A percentile compares a stretch with the other conserved stretches of the same genome.
Conservation (phyloP, 2,888 invertebrate species). For the Acronicta alni region DNA sequence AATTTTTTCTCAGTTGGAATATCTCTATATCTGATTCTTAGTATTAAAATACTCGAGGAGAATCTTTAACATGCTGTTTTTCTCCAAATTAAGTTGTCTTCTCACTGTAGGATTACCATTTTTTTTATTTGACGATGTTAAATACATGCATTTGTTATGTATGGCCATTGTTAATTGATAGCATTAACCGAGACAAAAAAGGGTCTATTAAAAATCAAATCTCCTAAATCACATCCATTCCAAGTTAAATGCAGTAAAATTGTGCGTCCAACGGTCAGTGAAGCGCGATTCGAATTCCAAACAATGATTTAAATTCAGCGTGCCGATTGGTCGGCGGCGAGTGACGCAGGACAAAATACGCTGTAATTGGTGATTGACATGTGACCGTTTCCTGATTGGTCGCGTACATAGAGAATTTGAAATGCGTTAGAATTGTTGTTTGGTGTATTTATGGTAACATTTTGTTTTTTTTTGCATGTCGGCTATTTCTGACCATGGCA, state of each 20-base stretch:
- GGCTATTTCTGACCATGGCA: too few relatives aligned
- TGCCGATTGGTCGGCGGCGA: conserved; percentile 75
- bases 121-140: too few relatives aligned
- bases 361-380: conserved; percentile 87
- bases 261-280: conserved; percentile 35
- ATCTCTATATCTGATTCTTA: too few relatives aligned
- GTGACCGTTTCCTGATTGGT: conserved; percentile 84
- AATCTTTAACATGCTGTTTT: too few relatives aligned
- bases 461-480: background rate
- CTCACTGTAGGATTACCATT: too few relatives aligned
- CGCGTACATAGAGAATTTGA: conserved; percentile 60
- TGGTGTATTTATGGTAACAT: background rate
- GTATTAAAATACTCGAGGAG: too few relatives aligned
- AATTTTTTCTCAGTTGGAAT: too few relatives aligned
- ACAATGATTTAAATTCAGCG: conserved; percentile 78
- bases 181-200: background rate
- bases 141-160: too few relatives aligned
- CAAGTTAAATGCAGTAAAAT: conserved; percentile 11
- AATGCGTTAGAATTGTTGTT: conserved; percentile 60
- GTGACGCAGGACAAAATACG: conserved; percentile 81
- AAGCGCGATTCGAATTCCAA: conserved; percentile 69
- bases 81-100: too few relatives aligned
- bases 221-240: background rate
- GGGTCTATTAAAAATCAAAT: conserved; percentile 5
- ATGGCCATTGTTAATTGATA: background rate